A percentile compares a stretch with the other conserved stretches of the same genome.
Evolutionary conservation across 37 sponge, comb jelly and placozoan species (phyloP).

Genomic region (Halisarca cf. caerulea): DNA sequence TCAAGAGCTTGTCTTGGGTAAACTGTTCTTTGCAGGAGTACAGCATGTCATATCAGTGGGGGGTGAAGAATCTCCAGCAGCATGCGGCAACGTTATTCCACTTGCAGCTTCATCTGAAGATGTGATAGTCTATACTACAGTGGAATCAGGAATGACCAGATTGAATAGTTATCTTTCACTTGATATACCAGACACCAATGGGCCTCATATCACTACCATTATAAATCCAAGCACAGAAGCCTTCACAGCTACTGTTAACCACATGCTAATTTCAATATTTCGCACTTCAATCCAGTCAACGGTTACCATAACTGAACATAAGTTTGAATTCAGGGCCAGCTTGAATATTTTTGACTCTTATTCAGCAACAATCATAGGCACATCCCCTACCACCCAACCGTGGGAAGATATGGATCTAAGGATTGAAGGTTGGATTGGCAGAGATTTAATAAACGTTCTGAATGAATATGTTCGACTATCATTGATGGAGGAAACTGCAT

Average conservation of each 20-base stretch:
- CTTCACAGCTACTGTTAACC: background rate
- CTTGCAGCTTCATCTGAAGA: no score
- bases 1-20: background rate
- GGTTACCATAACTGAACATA: background rate
- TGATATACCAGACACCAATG: no score
- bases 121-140: no score
- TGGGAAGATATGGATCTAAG: constrained; percentile 15
- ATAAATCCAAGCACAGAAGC: background rate
- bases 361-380: background rate
- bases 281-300: background rate
- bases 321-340: background rate
- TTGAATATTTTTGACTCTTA: background rate
- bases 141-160: no score
- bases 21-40: background rate
- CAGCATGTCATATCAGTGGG: background rate
- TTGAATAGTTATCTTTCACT: no score
- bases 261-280: background rate
- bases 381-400: background rate
- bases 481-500: background rate
- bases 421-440: background rate
- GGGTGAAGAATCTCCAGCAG: background rate
- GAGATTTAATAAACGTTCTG: background rate
- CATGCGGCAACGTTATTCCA: background rate
- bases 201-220: background rate
- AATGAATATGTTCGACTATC: background rate